Base-by-base conservation (phyloP, 2,113 vertebrate species). In the Speoplatyrhinus poulsoni region DNA sequence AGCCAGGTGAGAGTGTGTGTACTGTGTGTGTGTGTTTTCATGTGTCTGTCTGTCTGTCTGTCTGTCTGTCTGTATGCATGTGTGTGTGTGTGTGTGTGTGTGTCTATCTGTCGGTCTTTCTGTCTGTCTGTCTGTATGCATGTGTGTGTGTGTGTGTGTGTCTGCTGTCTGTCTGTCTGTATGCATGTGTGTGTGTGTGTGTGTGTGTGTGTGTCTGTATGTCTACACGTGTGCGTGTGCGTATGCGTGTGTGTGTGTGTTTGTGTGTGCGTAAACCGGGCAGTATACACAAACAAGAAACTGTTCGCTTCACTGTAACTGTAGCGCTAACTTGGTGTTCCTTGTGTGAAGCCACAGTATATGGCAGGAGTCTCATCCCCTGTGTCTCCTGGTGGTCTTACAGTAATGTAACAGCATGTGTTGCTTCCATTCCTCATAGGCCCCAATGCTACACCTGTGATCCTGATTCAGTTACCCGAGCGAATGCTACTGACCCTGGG, bases 401-500 rank as follows among this genome's bases (percentile, higher is more conserved):
- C n/a, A n/a, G n/a, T n/a, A 7, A 46, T 41, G 5, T 10, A 9
- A 60, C 4, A 10, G 8, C 1, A 15, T 66, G 3, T 59, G 9
- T 3, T 6, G 1, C n/a, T 72, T 46, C 3, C 0, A 58, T 87
- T 76, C 88, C 83, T 73, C 67, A 19, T 77, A 99, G 98, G 94
- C 70, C 94, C 95, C 36, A 89, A 88, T 71, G 85, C 82, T n/a
- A 89, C 89, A 8, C 98, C 98, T 1, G 66, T 80, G 60, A 90
- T 99, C 70, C 88, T 86, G 47, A 79, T 98, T 81, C 92, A 92
- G 62, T 93, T 93, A 65, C 84, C 82, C 32, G 93, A 90, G 6
- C 87, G 90, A 58, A 88, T 93, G 26, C 73, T 98, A 81, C 94
- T 96, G 19, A 94, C 89, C 62, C 87, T 90, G 73, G 89, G 93